A percentile compares a stretch with the other conserved stretches of the same genome.
Conservation (phyloP, 2,113 vertebrate species). For the Phoenicopterus ruber region DNA sequence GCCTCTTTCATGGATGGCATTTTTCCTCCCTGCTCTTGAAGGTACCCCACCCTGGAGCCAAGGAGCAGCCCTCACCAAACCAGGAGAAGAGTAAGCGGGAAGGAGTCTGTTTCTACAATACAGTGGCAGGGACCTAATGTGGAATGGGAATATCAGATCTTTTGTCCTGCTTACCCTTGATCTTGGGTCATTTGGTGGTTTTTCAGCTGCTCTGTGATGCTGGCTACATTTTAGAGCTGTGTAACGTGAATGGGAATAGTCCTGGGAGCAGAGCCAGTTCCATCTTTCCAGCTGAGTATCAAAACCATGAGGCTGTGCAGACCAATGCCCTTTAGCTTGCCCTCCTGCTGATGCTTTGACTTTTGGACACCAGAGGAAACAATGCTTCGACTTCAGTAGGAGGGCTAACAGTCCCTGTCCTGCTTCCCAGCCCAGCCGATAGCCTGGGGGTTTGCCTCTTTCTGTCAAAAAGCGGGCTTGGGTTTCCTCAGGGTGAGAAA, state of each 20-base stretch:
- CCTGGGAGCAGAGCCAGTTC: background rate
- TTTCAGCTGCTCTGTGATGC: background rate
- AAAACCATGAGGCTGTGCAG: background rate
- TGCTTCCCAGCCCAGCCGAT: background rate
- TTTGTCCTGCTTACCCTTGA: background rate
- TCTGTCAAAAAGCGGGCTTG: background rate
- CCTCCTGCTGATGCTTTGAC: conserved; percentile 6
- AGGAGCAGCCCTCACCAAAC: background rate
- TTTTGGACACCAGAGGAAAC: background rate
- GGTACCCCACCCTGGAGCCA: background rate
- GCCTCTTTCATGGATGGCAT: accelerated
- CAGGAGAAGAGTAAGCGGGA: background rate
- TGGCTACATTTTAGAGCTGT: background rate
- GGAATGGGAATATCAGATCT: accelerated
- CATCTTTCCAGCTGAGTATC: background rate
- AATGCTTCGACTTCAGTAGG: background rate
- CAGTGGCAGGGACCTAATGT: accelerated
- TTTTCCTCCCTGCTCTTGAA: background rate
- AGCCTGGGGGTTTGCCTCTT: background rate
- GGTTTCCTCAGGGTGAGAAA: background rate
- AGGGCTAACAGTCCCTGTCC: background rate
- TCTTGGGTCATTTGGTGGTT: background rate
- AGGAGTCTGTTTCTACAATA: background rate
- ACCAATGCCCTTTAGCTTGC: background rate
- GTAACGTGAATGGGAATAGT: background rate